Conservation (phyloP, 2,888 invertebrate genomes). For the Tenthredo distinguenda region DNA sequence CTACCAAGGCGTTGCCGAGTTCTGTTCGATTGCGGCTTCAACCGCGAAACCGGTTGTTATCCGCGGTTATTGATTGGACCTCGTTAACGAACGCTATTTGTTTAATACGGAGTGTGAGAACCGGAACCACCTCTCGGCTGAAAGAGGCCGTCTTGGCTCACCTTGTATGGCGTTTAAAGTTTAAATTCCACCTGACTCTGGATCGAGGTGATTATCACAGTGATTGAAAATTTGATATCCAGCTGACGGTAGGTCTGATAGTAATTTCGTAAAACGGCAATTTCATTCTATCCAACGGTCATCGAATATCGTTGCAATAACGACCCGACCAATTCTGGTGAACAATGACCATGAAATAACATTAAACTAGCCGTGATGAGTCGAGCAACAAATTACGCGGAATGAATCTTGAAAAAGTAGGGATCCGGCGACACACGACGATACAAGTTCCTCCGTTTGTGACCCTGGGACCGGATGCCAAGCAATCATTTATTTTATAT, state of each 20-base stretch:
- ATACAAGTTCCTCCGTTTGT: conserved; percentile 58
- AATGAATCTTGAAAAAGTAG: conserved; percentile 71
- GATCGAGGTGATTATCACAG: not conserved
- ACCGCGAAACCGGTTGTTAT: conserved; percentile 72
- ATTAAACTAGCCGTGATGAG: conserved; percentile 75
- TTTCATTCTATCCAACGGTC: not conserved
- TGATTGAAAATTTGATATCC: not conserved
- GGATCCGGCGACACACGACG: conserved; percentile 60
- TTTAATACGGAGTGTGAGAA: conserved; percentile 70
- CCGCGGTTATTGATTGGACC: conserved; percentile 74
- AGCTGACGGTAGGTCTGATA: not conserved
- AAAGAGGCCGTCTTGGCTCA: not conserved
- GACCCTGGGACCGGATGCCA: conserved; percentile 76
- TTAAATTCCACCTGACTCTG: not conserved
- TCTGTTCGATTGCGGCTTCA: conserved; percentile 63
- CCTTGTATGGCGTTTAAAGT: not conserved
- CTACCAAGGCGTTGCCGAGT: conserved; percentile 63
- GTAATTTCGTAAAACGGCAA: not conserved
- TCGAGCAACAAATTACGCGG: conserved; percentile 76
- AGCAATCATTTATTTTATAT: conserved; percentile 77
- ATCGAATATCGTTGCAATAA: conserved; percentile 37
- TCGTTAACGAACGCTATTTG: conserved; percentile 70
- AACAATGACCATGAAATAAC: conserved; percentile 77
- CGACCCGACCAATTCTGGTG: conserved; percentile 65
- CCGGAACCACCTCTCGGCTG: conserved; percentile 64